These are phyloP conservation scores for Cephus spinipes DNA, from an alignment of 2,888 invertebrate species.

Conservation along the genomic window DNA sequence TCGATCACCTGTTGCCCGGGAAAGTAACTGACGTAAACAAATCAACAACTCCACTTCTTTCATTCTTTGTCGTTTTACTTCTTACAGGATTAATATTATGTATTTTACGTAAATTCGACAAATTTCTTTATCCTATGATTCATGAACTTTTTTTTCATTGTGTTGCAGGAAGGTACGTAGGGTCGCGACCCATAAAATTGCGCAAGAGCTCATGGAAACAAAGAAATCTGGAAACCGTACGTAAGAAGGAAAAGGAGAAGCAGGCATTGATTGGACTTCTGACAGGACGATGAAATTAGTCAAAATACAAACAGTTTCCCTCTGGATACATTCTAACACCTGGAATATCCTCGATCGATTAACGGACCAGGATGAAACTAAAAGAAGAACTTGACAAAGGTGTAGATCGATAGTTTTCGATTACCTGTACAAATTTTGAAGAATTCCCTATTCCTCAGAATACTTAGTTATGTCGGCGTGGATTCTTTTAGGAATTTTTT, in stretches of 20 bases:
- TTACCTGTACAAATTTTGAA: not conserved
- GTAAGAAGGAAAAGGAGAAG: slow-evolving; percentile 97
- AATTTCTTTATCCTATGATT: not conserved
- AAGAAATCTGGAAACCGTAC: slow-evolving; percentile 90
- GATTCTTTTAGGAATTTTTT: not conserved
- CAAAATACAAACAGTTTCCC: not conserved
- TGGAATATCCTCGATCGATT: not conserved
- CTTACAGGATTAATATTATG: not conserved
- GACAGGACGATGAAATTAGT: slow-evolving; percentile 69
- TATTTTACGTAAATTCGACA: not conserved
- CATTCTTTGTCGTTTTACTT: not conserved
- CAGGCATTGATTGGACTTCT: slow-evolving; percentile 82
- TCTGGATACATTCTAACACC: not conserved
- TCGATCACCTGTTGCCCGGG: not conserved
- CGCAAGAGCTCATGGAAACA: slow-evolving; percentile 97
- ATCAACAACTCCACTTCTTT: not conserved
- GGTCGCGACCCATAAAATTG: slow-evolving; percentile 97
- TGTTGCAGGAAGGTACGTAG: slow-evolving; percentile 92
- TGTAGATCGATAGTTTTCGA: not conserved
- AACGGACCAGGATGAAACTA: not conserved
- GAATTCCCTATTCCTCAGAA: not conserved
- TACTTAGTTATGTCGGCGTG: not conserved
- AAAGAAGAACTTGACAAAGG: not conserved
- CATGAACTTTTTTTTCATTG: slow-evolving; percentile 8
- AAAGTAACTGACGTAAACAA: not conserved